Conservation (phyloP, 2,113 vertebrate genomes). For the Hemicordylus capensis region DNA sequence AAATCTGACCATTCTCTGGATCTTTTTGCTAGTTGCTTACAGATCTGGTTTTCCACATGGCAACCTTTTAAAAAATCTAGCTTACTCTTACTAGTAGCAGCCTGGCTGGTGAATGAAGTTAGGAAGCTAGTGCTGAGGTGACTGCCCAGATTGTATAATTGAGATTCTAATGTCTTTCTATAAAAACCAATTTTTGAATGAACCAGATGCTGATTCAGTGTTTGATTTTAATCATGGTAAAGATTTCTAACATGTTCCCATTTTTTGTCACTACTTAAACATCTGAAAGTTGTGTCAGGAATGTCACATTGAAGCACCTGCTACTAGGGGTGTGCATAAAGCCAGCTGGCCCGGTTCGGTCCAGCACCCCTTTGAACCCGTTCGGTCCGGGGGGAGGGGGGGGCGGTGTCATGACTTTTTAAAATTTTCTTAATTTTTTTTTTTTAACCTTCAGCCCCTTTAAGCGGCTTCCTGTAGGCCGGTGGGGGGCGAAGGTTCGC, state of each 20-base stretch:
- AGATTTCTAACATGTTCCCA: not conserved
- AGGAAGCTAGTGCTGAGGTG: not conserved
- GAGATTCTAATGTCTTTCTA: not conserved
- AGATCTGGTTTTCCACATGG: not conserved
- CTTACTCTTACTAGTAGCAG: not conserved
- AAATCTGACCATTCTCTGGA: not conserved
- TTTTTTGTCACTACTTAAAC: not conserved
- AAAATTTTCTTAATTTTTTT: too few species aligned
- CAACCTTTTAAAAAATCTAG: not conserved
- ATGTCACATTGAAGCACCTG: not conserved
- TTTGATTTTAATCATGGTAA: not conserved
- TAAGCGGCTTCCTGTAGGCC: too few species aligned
- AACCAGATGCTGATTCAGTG: not conserved
- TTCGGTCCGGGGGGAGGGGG: too few species aligned
- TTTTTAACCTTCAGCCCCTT: too few species aligned
- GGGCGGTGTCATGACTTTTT: too few species aligned
- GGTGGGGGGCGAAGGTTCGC: too few species aligned
- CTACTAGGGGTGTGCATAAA: too few species aligned
- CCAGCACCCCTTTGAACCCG: too few species aligned
- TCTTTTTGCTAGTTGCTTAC: not conserved
- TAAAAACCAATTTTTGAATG: not conserved
- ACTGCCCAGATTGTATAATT: not conserved
- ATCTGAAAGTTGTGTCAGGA: not conserved
- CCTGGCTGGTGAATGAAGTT: not conserved
- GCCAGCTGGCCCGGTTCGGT: too few species aligned